Base-by-base conservation (phyloP, 2,113 vertebrate genomes). In the Xenopus laevis region DNA sequence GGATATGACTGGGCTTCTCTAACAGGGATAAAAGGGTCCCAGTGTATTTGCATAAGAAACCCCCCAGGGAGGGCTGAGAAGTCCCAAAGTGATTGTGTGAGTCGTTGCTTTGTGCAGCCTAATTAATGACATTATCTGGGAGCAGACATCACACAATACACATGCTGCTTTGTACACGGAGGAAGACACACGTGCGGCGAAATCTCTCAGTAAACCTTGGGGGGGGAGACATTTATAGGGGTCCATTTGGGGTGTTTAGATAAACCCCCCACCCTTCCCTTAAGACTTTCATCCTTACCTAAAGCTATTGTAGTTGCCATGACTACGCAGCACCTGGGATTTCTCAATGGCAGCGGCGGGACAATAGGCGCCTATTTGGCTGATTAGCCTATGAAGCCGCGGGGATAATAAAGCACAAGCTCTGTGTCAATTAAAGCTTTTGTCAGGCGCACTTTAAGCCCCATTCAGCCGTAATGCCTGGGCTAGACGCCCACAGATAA, bases 51-150 rank as follows among this genome's bases (percentile, higher is more conserved):
- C 52, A 73, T 65, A 46, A 52, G 50, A 65, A 33, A 15, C 71
- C 71, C 71, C 58, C 13, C 21, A 17, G 60, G 71, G 60, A 27
- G 20, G 63, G 63, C 64, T 30, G 27, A 57, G 53, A 44, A 65
- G 40, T 72, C 71, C 55, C 71, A 55, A 65, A 72, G 62, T 72
- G 62, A 65, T 72, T 72, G 71, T 65, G n/a, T 30, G 15, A 8
- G 27, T 18, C n/a, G 17, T 47, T 30, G 16, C 30, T 66, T 65
- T 73, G 71, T 73, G 10, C 10, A 4, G 20, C 20, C 63, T 59
- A 59, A 66, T 73, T 65, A 73, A 73, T 73, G 63, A 73, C 63
- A 65, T 66, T 66, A 66, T 73, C 52, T 66, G 62, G 21, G 50
- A 33, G 52, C 33, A 73, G 63, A 73, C 71, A 73, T 66, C 33